Conservation (phyloP, 2,113 vertebrate genomes). For the Acanthisitta chloris region DNA sequence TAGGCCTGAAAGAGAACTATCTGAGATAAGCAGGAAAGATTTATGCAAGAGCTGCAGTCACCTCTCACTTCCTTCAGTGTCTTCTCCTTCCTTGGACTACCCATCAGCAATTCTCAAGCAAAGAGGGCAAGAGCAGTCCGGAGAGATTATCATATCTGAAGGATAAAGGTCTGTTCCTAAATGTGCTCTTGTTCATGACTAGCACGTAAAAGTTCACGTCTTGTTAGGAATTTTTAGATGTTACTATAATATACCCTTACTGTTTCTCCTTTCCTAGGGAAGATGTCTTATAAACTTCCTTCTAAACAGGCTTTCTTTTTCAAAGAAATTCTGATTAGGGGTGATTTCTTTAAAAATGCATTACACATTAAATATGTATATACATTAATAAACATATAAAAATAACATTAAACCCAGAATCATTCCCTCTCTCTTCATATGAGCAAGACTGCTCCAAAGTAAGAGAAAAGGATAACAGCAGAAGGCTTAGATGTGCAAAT, state of each 20-base stretch:
- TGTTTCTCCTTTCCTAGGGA: background rate
- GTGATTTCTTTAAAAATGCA: background rate
- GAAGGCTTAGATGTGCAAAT: background rate
- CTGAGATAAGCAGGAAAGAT: background rate
- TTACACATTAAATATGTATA: background rate
- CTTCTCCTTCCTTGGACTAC: background rate
- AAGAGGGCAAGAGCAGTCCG: background rate
- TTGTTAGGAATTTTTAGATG: background rate
- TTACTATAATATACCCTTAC: background rate
- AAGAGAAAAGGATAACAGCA: background rate
- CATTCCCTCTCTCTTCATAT: background rate
- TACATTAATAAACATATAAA: background rate
- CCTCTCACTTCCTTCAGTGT: background rate
- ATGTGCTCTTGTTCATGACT: background rate
- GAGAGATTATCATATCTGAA: background rate
- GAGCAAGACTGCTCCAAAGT: background rate
- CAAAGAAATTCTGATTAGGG: background rate
- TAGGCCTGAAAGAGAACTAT: background rate
- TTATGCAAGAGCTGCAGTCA: background rate
- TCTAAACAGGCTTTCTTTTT: background rate
- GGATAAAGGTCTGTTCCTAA: background rate
- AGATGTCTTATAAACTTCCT: background rate
- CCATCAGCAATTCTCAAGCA: background rate
- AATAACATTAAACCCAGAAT: background rate
- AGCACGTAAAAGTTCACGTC: background rate